These are phyloP conservation scores for Meteorus cinctellus DNA, from an alignment of 2,888 invertebrate genomes.

Conservation along the genomic window DNA sequence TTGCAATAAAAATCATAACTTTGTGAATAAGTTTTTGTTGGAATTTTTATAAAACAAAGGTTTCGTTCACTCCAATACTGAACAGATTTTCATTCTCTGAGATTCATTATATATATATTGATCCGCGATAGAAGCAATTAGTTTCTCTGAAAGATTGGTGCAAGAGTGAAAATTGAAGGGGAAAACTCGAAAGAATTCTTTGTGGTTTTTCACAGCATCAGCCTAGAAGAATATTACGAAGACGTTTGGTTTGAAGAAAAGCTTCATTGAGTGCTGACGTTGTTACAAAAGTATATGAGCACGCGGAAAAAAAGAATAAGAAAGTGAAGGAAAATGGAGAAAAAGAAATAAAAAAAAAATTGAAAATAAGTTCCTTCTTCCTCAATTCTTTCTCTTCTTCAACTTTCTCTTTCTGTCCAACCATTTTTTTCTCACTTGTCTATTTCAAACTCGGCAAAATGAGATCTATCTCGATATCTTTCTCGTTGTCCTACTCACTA, in stretches of 20 bases:
- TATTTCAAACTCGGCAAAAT: slow-evolving; percentile 15
- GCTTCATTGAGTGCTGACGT: background rate
- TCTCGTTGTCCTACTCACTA: slow-evolving; percentile 3
- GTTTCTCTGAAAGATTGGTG: background rate
- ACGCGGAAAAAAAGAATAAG: background rate
- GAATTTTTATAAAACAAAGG: background rate
- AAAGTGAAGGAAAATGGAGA: too few relatives aligned
- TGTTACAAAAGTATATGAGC: background rate
- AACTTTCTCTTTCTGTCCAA: background rate
- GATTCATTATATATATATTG: background rate
- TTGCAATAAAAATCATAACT: background rate
- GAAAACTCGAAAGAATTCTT: background rate
- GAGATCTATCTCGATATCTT: slow-evolving; percentile 31
- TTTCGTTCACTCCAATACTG: background rate
- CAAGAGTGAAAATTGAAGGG: background rate
- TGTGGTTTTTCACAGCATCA: background rate
- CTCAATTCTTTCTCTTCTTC: background rate
- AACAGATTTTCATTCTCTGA: background rate
- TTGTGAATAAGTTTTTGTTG: slow-evolving; percentile 4
- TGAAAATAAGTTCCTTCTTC: background rate
- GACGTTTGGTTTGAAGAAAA: background rate
- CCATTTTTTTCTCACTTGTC: slow-evolving; percentile 11
- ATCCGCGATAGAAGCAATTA: background rate
- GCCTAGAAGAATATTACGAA: background rate
- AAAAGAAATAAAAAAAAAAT: background rate